A percentile compares a stretch with the other conserved stretches of the same genome.
These are phyloP conservation scores for Agriopis aurantiaria DNA, from an alignment of 2,888 invertebrate species.

Conservation along the genomic window DNA sequence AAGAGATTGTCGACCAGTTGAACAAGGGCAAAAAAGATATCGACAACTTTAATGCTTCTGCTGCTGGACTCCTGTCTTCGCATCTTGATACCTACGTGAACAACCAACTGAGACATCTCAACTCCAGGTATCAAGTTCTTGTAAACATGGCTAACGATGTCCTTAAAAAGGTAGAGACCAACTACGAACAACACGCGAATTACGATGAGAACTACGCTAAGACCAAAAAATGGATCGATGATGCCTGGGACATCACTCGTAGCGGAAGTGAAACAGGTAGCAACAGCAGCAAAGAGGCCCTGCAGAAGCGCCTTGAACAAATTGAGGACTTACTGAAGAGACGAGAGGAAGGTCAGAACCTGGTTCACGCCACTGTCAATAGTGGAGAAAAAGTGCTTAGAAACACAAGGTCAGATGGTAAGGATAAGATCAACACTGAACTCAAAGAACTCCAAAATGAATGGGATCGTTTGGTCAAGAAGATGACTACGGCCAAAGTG, in stretches of 20 bases:
- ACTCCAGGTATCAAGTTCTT: constrained; percentile 95
- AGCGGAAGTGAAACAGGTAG: constrained; percentile 92
- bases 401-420: constrained; percentile 95
- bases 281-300: constrained; percentile 92
- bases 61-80: constrained; percentile 91
- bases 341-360: constrained; percentile 94
- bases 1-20: constrained; percentile 91
- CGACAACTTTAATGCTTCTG: constrained; percentile 93
- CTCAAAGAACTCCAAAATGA: constrained; percentile 96
- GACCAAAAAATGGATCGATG: constrained; percentile 94
- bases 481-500: constrained; percentile 96
- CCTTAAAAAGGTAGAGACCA: constrained; percentile 95
- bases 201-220: constrained; percentile 92
- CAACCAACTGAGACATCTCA: constrained; percentile 94
- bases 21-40: constrained; percentile 93
- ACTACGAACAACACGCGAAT: constrained; percentile 93
- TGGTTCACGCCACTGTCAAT: constrained; percentile 95
- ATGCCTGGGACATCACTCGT: constrained; percentile 93
- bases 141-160: constrained; percentile 96
- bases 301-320: constrained; percentile 92
- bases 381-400: constrained; percentile 96
- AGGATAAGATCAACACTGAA: constrained; percentile 94
- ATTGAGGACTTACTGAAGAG: constrained; percentile 93
- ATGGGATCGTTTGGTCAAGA: constrained; percentile 96
- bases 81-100: constrained; percentile 95